These are phyloP conservation scores for Hydrophis major DNA, from an alignment of 2,797 vertebrate genomes.

Conservation along the genomic window DNA sequence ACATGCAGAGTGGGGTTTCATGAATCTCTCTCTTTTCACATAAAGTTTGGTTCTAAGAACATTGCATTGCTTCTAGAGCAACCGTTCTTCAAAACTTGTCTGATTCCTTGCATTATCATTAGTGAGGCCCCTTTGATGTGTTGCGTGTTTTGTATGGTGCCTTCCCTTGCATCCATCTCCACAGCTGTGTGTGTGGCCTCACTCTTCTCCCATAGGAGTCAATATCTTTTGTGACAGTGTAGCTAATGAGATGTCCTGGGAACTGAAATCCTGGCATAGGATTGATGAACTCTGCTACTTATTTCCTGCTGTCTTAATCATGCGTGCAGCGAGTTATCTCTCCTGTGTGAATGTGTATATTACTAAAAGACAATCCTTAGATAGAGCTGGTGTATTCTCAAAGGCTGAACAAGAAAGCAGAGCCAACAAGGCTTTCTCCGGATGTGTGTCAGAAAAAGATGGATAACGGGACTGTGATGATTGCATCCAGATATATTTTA, in stretches of 20 bases:
- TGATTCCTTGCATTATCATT: background rate
- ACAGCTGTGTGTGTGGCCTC: conserved; percentile 19
- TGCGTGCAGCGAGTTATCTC: conserved; percentile 5
- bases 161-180: background rate
- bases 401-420: background rate
- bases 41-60: background rate
- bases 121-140: conserved; percentile 11
- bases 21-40: background rate
- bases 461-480: background rate
- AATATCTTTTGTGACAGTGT: conserved; percentile 38
- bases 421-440: background rate
- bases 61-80: background rate
- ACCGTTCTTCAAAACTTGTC: background rate
- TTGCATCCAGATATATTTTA: background rate
- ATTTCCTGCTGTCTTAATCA: conserved; percentile 31
- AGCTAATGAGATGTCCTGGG: conserved; percentile 48
- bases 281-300: conserved; percentile 41
- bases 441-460: background rate
- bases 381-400: background rate
- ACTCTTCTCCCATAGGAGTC: conserved; percentile 28
- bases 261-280: conserved; percentile 31
- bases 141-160: background rate
- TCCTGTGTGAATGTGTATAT: background rate
- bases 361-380: conserved; percentile 8
- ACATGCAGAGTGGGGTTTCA: no score